Base-by-base conservation (phyloP, 2,797 vertebrate genomes). In the Oreochromis grahami region DNA sequence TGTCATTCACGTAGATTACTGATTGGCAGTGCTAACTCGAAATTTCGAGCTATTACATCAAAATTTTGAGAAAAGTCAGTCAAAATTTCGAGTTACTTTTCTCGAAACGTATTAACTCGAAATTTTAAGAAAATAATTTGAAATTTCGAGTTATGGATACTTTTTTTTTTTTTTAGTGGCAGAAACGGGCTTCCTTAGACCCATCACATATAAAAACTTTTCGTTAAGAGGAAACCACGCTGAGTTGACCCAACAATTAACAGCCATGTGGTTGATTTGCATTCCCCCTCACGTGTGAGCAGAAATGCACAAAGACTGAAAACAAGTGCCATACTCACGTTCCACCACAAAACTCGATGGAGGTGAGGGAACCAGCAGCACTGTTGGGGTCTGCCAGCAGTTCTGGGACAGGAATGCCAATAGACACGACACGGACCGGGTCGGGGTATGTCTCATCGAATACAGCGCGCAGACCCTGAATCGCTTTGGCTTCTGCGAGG, bases 401-500 rank as follows among this genome's bases (percentile, higher is more conserved):
- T 13, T 98, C 95, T 24, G 97, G 96, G 15, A 99, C 97, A 0
- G 98, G 97, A 58, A 98, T 92, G 5, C 99, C 99, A 4, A 99
- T 96, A 0, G 99, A 99, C 74, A 99, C 98, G 0, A 99, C 98
- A 3, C 98, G 96, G 38, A 99, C 98, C 0, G 99, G 99, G 92
- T 99, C 98, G 0, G 99, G 98, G 87, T 99, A 99, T 2, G 99
- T 99, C 95, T 99, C 99, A 0, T 99, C 98, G 80, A 99, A 99
- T 82, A 99, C 98, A 0, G 99, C 98, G 2, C 99, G 96, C 88
- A 99, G 95, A 8, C 98, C 99, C 92, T 99, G 98, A 87, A 99
- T 98, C 50, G 98, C 98, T 95, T 99, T 99, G 36, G 99, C 99
- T 70, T 95, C 96, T 4, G 98, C 98, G 0, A 99, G 96, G 2